Evolutionary conservation across 1,140 invertebrate genomes (phyloP).

Genomic region (Oryctes rhinoceros): DNA sequence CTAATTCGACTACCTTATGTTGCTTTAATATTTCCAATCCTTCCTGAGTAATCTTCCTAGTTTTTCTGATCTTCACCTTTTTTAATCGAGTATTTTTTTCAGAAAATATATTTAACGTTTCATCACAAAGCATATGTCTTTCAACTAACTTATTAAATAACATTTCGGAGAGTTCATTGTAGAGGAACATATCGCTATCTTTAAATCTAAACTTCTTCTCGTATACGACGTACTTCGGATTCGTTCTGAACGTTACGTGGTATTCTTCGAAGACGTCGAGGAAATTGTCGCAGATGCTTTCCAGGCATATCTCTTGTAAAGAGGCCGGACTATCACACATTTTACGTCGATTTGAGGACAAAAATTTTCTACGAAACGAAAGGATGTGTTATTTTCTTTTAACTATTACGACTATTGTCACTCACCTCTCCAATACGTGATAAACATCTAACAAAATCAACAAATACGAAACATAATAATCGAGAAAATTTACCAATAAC

Average conservation of each 20-base stretch:
- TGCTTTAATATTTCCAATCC: constrained; percentile 72
- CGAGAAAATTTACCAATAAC: constrained; percentile 19
- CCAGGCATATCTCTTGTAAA: constrained; percentile 74
- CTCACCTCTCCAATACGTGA: neutral
- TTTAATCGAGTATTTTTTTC: constrained; percentile 71
- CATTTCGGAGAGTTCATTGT: constrained; percentile 73
- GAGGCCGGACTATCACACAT: constrained; percentile 73
- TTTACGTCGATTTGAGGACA: constrained; percentile 40
- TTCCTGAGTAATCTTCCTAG: constrained; percentile 67
- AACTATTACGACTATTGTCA: neutral
- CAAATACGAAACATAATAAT: constrained; percentile 29
- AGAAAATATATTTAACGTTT: constrained; percentile 73
- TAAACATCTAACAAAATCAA: constrained; percentile 34
- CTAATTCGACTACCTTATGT: constrained; percentile 73
- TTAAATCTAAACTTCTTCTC: constrained; percentile 67
- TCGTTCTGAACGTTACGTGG: constrained; percentile 28
- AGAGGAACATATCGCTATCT: constrained; percentile 73
- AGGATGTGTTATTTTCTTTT: neutral
- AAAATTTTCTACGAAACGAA: neutral
- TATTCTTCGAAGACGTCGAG: constrained; percentile 66
- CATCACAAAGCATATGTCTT: constrained; percentile 71
- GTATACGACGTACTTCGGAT: neutral
- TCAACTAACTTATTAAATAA: constrained; percentile 71
- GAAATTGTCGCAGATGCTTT: constrained; percentile 76
- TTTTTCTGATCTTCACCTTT: constrained; percentile 64